These are phyloP conservation scores for Oscheius sp. DNA, from an alignment of 2,888 invertebrate genomes.

Conservation along the genomic window DNA sequence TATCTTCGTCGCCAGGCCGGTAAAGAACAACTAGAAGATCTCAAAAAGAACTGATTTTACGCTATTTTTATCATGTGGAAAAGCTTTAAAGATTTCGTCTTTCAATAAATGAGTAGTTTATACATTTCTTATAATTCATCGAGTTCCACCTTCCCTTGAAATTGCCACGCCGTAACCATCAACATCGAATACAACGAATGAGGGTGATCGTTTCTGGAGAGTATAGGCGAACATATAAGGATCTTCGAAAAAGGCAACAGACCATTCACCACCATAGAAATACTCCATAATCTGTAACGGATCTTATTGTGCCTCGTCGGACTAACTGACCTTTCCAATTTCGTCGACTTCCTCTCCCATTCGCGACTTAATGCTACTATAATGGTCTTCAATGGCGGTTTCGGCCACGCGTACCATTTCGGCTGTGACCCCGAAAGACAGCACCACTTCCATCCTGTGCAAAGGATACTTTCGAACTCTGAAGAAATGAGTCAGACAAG, in stretches of 20 bases:
- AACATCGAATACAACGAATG: constrained; percentile 34
- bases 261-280: constrained; percentile 30
- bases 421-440: constrained; percentile 28
- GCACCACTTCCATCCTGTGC: constrained; percentile 28
- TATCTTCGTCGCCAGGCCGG: constrained; percentile 29
- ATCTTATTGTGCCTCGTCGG: neutral
- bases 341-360: constrained; percentile 19
- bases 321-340: constrained; percentile 26
- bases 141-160: constrained; percentile 20
- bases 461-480: constrained; percentile 30
- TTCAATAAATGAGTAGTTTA: constrained; percentile 3
- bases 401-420: constrained; percentile 29
- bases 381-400: constrained; percentile 28
- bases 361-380: constrained; percentile 12
- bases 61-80: neutral
- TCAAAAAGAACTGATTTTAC: constrained; percentile 3
- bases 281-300: constrained; percentile 27
- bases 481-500: neutral
- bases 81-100: constrained; percentile 5
- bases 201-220: constrained; percentile 25
- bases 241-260: constrained; percentile 33
- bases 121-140: constrained; percentile 4
- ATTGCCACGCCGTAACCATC: constrained; percentile 29
- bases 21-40: constrained; percentile 5
- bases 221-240: constrained; percentile 33